A percentile compares a stretch with the other conserved stretches of the same genome.
These are phyloP conservation scores for Eurystomus glaucurus DNA, from an alignment of 2,797 vertebrate genomes.

Conservation along the genomic window DNA sequence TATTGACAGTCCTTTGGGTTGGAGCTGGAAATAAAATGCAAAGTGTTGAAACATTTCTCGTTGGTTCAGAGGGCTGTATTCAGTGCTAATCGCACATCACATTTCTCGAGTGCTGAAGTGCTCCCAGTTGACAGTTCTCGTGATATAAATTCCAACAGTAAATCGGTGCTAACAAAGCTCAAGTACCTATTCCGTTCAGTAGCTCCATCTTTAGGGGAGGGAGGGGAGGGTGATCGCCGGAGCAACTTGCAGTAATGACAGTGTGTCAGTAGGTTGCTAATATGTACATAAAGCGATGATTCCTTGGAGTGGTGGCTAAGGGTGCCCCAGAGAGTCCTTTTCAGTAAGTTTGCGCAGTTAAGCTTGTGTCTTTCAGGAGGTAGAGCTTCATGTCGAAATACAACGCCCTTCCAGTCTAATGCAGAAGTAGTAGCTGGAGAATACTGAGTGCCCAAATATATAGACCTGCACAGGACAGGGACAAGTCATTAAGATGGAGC, in stretches of 20 bases:
- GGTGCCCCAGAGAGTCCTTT: conserved; percentile 50
- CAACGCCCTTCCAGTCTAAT: background rate
- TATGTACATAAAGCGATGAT: conserved; percentile 11
- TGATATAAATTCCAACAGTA: background rate
- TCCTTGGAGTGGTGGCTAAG: conserved; percentile 27
- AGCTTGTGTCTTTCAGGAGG: background rate
- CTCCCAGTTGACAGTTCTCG: background rate
- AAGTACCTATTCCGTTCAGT: conserved; percentile 29
- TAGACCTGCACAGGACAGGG: background rate
- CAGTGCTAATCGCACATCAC: background rate
- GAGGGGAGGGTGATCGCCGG: background rate
- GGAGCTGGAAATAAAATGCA: conserved; percentile 27
- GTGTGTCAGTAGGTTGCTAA: conserved; percentile 44
- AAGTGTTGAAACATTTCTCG: background rate
- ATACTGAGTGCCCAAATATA: conserved; percentile 6
- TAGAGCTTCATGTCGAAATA: background rate
- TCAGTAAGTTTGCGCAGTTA: conserved; percentile 9
- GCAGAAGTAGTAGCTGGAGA: conserved; percentile 25
- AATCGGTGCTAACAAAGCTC: conserved; percentile 44
- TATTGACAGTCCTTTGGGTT: conserved; percentile 39
- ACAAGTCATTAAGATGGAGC: conserved; percentile 23
- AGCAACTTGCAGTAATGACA: background rate
- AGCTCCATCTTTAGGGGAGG: conserved; percentile 33
- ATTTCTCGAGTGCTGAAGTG: conserved; percentile 30
- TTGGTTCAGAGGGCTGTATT: conserved; percentile 25